Percentiles rank a stretch among this genome's conserved stretches.
Evolutionary conservation across 2,797 vertebrate species (phyloP).

Genomic region (Sebastes itinus): DNA sequence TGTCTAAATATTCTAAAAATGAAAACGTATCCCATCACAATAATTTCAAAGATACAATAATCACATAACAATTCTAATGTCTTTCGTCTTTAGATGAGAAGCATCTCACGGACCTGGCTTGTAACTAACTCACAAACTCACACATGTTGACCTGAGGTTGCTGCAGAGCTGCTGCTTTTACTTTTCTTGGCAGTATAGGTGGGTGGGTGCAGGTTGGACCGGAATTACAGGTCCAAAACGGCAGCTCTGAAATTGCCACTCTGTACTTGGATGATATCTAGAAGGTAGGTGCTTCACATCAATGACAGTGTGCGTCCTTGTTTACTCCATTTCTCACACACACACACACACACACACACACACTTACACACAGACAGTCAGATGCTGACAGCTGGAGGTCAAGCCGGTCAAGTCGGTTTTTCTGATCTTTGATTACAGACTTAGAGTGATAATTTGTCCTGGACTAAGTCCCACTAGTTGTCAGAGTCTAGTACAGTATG

Average conservation of each 20-base stretch:
- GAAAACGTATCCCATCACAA: no score
- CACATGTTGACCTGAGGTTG: background rate
- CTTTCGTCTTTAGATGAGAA: background rate
- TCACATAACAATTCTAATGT: background rate
- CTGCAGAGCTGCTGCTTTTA: background rate
- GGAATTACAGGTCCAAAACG: background rate
- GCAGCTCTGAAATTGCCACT: background rate
- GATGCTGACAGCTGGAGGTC: constrained; percentile 49
- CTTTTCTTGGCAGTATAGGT: background rate
- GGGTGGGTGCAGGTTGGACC: background rate
- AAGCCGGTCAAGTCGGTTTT: constrained; percentile 39
- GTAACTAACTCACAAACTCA: background rate
- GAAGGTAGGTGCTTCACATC: constrained; percentile 7
- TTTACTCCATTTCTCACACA: background rate
- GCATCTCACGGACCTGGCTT: background rate
- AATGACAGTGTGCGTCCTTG: background rate
- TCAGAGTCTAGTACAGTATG: background rate
- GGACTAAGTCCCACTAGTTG: background rate
- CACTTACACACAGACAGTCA: background rate
- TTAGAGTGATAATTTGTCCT: constrained; percentile 28
- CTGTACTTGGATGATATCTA: background rate
- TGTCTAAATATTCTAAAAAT: background rate
- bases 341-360: background rate
- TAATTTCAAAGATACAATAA: background rate
- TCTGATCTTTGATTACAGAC: constrained; percentile 54